These are phyloP conservation scores for Scolopax mira DNA, from an alignment of 2,113 vertebrate genomes.

Conservation along the genomic window DNA sequence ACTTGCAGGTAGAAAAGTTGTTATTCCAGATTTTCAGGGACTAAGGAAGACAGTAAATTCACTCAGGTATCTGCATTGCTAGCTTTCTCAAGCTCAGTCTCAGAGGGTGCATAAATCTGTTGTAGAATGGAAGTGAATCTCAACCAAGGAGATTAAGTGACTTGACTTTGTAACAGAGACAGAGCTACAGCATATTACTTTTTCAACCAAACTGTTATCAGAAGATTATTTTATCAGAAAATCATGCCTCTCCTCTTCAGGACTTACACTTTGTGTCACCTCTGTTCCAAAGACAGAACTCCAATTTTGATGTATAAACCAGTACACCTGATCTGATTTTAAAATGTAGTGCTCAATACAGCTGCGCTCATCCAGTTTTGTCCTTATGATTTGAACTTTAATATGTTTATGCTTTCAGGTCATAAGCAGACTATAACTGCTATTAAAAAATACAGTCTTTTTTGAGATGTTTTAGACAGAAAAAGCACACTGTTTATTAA, in stretches of 20 bases:
- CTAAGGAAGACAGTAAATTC: background rate
- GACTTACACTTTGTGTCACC: background rate
- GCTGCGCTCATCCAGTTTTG: background rate
- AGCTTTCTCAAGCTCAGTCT: background rate
- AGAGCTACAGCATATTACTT: background rate
- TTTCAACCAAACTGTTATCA: background rate
- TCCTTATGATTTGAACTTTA: background rate
- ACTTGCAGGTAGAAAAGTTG: background rate
- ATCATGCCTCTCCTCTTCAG: background rate
- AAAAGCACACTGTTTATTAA: background rate
- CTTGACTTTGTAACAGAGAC: background rate
- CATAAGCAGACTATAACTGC: background rate
- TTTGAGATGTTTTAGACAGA: background rate
- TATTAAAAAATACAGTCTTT: background rate
- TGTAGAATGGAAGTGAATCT: background rate
- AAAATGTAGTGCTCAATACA: background rate
- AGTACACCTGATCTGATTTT: background rate
- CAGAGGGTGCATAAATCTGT: background rate
- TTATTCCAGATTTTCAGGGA: background rate
- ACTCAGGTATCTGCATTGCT: background rate
- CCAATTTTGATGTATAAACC: background rate
- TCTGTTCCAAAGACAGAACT: background rate
- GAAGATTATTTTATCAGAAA: slow-evolving; percentile 17
- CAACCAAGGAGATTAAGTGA: background rate
- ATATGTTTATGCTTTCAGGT: background rate